phyloP scores from a whole-genome alignment of 2,797 vertebrate genomes.

The Centropyge bicolor region DNA sequence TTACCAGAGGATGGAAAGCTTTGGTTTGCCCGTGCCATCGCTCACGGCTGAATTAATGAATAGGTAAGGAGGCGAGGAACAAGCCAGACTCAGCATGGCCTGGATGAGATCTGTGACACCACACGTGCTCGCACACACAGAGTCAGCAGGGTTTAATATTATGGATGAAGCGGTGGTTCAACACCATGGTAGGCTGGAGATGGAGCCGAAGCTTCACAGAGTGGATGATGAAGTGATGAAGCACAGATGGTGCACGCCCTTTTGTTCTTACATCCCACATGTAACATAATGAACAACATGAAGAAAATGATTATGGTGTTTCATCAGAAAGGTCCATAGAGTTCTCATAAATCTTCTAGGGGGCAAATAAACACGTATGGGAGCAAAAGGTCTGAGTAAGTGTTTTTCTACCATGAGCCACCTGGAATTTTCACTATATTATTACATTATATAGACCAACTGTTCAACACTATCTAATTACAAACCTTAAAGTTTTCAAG shows the following conservation, averaged over 20 bases:
- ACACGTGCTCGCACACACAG: slow-evolving; percentile 14
- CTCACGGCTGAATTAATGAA: slow-evolving; percentile 79
- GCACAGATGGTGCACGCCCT: slow-evolving; percentile 32
- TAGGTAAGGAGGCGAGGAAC: slow-evolving; percentile 71
- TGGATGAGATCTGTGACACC: slow-evolving; percentile 46
- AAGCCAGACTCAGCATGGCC: slow-evolving; percentile 42
- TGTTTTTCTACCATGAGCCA: not conserved
- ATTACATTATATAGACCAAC: not conserved
- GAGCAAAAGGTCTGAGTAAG: not conserved
- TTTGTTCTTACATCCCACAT: slow-evolving; percentile 33
- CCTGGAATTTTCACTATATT: not conserved
- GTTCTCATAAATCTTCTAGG: slow-evolving; percentile 2
- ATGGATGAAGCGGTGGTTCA: slow-evolving; percentile 52
- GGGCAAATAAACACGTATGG: slow-evolving; percentile 11
- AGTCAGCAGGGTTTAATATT: slow-evolving; percentile 62
- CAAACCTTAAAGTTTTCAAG: not conserved
- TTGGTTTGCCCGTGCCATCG: slow-evolving; percentile 60
- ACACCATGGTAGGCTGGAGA: slow-evolving; percentile 14
- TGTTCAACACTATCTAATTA: not conserved
- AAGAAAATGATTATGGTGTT: slow-evolving; percentile 23
- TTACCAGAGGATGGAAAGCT: slow-evolving; percentile 71
- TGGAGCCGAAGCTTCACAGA: slow-evolving; percentile 14
- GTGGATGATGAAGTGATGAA: slow-evolving; percentile 51
- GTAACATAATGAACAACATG: slow-evolving; percentile 31
- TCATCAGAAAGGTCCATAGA: slow-evolving; percentile 17